These are phyloP conservation scores for Chaetophractus vellerosus DNA, from an alignment of 2,797 vertebrate genomes.

Conservation along the genomic window DNA sequence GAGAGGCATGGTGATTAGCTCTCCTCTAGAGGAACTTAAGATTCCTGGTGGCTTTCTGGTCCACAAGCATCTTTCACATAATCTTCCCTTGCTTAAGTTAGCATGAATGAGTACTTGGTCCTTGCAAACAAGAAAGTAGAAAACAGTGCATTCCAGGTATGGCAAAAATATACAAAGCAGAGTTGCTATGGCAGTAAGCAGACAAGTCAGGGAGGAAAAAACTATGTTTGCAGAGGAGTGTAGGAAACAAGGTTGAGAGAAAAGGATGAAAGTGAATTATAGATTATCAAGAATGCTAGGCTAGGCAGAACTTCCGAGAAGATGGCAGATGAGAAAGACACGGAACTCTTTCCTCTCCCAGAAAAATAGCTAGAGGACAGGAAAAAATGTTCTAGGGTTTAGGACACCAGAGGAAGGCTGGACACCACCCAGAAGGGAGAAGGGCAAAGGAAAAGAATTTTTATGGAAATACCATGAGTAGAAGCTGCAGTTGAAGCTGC, in stretches of 20 bases:
- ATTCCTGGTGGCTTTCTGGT: conserved; percentile 8
- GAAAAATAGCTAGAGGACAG: too few species aligned
- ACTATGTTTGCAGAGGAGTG: background rate
- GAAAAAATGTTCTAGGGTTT: too few species aligned
- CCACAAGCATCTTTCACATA: conserved; percentile 5
- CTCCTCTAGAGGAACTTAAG: background rate
- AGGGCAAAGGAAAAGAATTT: too few species aligned
- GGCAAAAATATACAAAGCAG: background rate
- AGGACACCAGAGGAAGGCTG: too few species aligned
- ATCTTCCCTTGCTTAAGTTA: background rate
- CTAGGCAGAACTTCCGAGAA: background rate
- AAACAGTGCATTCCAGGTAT: background rate
- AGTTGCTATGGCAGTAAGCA: background rate
- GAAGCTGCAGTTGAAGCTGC: too few species aligned
- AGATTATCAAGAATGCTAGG: background rate
- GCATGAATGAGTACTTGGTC: background rate
- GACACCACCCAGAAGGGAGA: too few species aligned
- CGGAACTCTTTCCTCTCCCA: too few species aligned
- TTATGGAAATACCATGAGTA: too few species aligned
- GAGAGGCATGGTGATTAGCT: background rate
- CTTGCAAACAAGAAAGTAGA: conserved; percentile 5
- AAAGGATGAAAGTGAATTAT: background rate
- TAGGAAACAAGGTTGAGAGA: conserved; percentile 8
- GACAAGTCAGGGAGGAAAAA: background rate
- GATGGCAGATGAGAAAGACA: too few species aligned